Percentiles rank a stretch among this genome's conserved stretches.
Conservation (phyloP, 1,140 invertebrate genomes). For the Parapsyche elsis region DNA sequence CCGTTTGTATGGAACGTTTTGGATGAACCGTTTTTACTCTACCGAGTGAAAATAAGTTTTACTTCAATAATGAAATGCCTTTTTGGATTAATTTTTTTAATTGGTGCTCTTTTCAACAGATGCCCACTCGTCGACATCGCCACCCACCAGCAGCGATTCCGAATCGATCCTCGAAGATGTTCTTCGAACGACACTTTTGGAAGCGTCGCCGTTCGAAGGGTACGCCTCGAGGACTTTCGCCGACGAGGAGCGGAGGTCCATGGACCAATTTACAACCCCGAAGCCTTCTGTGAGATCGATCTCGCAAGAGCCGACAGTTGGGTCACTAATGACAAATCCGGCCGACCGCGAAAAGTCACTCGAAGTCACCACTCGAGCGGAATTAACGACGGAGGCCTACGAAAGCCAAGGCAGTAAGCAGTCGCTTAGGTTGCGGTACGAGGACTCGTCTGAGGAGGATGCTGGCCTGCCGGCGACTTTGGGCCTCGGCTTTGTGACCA, state of each 20-base stretch:
- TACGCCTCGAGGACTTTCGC: background rate
- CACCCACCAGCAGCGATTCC: background rate
- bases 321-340: conserved; percentile 27
- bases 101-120: too few relatives aligned
- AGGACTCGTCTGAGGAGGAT: conserved; percentile 17
- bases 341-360: background rate
- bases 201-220: conserved; percentile 5
- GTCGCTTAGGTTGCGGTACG: background rate
- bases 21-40: too few relatives aligned
- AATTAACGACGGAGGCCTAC: conserved; percentile 11
- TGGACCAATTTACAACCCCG: conserved; percentile 37
- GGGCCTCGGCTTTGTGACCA: background rate
- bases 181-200: background rate
- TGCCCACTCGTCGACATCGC: conserved; percentile 35
- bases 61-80: too few relatives aligned
- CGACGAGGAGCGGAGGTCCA: background rate
- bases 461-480: background rate
- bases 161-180: background rate
- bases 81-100: too few relatives aligned
- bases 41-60: too few relatives aligned
- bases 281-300: background rate
- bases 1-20: too few relatives aligned
- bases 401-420: background rate
- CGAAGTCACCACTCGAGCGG: conserved; percentile 9
- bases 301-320: background rate